Evolutionary conservation across 2,888 invertebrate species (phyloP).

Genomic region (Pollenia labialis): DNA sequence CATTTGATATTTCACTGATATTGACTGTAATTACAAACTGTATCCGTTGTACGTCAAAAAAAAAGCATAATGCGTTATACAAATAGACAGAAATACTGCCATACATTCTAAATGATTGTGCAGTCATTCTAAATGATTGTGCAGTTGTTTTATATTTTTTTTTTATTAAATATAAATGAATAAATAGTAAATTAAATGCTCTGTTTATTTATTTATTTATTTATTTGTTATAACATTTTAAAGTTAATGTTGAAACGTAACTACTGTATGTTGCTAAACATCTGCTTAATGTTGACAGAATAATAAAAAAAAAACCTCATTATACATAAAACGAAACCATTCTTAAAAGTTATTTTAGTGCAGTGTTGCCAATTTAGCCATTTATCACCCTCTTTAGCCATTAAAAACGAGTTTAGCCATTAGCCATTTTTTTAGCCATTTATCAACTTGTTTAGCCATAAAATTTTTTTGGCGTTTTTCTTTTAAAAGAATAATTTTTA

Average conservation of each 20-base stretch:
- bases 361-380: no score
- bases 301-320: background rate
- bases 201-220: conserved; percentile 39
- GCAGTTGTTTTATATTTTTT: background rate
- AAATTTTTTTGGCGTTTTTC: no score
- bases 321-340: background rate
- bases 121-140: conserved; percentile 37
- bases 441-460: no score
- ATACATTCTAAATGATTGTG: background rate
- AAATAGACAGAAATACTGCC: conserved; percentile 6
- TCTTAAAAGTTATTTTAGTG: conserved; percentile 6
- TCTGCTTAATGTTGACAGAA: conserved; percentile 68
- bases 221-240: conserved; percentile 32
- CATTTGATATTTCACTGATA: conserved; percentile 65
- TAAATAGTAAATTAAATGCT: conserved; percentile 53
- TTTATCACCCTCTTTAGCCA: no score
- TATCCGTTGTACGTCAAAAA: conserved; percentile 37
- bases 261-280: conserved; percentile 60
- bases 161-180: conserved; percentile 39
- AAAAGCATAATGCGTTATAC: conserved; percentile 15
- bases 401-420: no score
- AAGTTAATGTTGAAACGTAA: conserved; percentile 22
- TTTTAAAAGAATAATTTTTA: no score
- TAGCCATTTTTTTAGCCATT: no score
- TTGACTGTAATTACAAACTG: conserved; percentile 62